Base-by-base conservation (phyloP, 2,113 vertebrate species). In the Baryphthengus martii region DNA sequence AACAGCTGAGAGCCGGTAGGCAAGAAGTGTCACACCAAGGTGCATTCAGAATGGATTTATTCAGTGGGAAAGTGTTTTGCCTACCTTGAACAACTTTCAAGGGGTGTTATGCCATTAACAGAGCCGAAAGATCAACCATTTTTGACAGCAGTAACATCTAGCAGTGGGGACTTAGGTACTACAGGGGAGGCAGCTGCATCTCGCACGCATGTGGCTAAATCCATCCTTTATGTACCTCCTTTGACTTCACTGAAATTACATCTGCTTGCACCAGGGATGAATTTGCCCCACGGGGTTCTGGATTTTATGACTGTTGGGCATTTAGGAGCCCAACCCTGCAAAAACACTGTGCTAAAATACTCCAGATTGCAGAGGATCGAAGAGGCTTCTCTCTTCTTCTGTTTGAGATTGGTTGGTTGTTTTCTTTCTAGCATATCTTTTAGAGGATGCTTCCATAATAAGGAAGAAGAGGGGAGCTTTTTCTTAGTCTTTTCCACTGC, bases 1-100 rank as follows among this genome's bases (percentile, higher is more conserved):
- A 90, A 95, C 91, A 95, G 74, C 90, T 91, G 86, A 96, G 84
- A 92, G 78, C 74, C 79, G 66, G 93, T 50, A 96, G 90, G 81
- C 83, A 95, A 89, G 78, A 89, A 67, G 72, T 17, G 49, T 91
- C 90, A 96, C 76, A 63, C 93, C 95, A 94, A 95, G 92, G 90
- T 95, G 92, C 93, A 95, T 94, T 71, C 86, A 82, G 92, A 95
- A 96, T 75, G 76, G 65, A 95, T 72, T 91, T 94, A 78, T 79
- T 94, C 88, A 93, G 78, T 58, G 88, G 72, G 90, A 89, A 93
- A 63, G 52, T 33, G 47, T 91, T 96, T 93, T 95, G 88, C 87
- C 93, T 95, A 90, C 76, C 78, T 76, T 47, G 58, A 91, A 75
- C 72, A 70, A n/a, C 0, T 10, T 92, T 88, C 73, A 83, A 63